These are phyloP conservation scores for Oopsacas minuta DNA, from an alignment of 37 sponge, comb jelly and placozoan species.

Conservation along the genomic window DNA sequence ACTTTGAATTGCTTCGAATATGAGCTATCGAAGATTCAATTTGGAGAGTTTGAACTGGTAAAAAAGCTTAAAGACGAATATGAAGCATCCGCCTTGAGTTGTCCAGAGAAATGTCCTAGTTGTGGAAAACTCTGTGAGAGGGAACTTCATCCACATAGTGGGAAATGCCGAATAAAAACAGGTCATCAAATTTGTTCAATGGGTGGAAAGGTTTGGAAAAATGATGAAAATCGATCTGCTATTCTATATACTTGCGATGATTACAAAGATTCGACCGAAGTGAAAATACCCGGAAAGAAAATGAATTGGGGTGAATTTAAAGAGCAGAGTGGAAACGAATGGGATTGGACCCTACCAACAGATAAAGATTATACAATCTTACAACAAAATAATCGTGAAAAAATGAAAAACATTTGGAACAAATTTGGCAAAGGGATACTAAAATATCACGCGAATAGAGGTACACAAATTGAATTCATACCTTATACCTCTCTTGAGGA, in stretches of 20 bases:
- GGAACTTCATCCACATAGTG: background rate
- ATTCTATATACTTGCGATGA: background rate
- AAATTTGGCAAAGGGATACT: background rate
- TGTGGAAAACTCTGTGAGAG: slow-evolving; percentile 2
- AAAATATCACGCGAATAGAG: background rate
- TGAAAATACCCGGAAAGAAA: background rate
- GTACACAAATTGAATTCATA: background rate
- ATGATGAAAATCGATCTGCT: background rate
- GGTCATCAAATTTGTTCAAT: background rate
- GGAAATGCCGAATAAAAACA: slow-evolving; percentile 9
- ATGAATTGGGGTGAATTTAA: background rate
- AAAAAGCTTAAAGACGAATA: background rate
- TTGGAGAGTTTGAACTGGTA: background rate
- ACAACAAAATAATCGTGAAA: background rate
- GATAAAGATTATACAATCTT: background rate
- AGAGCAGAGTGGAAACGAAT: background rate
- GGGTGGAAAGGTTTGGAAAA: background rate
- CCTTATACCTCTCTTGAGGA: background rate
- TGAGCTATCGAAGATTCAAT: background rate
- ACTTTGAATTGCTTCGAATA: background rate
- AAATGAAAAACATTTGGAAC: background rate
- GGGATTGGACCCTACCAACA: background rate
- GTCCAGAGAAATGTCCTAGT: background rate
- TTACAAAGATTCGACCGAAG: background rate
- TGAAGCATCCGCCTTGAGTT: background rate